A percentile compares a stretch with the other conserved stretches of the same genome.
Evolutionary conservation across 2,888 invertebrate genomes (phyloP).

Genomic region (Sminthurinus aureus): DNA sequence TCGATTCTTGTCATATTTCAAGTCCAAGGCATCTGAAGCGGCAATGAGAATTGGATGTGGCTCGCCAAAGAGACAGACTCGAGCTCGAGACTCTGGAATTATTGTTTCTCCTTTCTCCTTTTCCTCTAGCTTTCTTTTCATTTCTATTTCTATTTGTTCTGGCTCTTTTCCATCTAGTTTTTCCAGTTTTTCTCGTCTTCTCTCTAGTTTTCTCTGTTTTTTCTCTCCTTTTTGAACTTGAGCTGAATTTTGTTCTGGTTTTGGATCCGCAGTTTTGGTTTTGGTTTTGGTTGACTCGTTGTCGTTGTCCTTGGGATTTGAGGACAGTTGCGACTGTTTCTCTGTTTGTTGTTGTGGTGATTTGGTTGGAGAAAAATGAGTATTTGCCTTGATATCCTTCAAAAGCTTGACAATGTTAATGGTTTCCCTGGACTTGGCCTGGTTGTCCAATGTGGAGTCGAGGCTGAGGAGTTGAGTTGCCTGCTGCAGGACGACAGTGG

Average conservation of each 20-base stretch:
- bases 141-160: not conserved
- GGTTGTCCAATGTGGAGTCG: conserved; percentile 44
- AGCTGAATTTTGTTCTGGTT: not conserved
- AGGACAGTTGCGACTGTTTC: not conserved
- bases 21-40: conserved; percentile 45
- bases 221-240: not conserved
- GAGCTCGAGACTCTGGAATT: not conserved
- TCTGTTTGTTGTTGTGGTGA: not conserved
- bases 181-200: not conserved
- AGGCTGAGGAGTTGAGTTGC: conserved; percentile 41
- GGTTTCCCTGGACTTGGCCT: conserved; percentile 51
- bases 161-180: too few species aligned
- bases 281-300: not conserved
- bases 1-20: conserved; percentile 45
- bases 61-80: conserved; percentile 31
- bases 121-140: not conserved
- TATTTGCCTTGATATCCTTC: conserved; percentile 48
- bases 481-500: conserved; percentile 41
- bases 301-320: not conserved
- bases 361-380: not conserved
- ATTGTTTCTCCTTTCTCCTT: not conserved
- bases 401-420: conserved; percentile 50
- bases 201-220: not conserved
- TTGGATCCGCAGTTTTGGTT: not conserved
- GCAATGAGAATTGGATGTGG: conserved; percentile 39